Percentiles rank a stretch among this genome's conserved stretches.
Evolutionary conservation across 2,113 vertebrate species (phyloP).

Genomic region (Turdus rufiventris): DNA sequence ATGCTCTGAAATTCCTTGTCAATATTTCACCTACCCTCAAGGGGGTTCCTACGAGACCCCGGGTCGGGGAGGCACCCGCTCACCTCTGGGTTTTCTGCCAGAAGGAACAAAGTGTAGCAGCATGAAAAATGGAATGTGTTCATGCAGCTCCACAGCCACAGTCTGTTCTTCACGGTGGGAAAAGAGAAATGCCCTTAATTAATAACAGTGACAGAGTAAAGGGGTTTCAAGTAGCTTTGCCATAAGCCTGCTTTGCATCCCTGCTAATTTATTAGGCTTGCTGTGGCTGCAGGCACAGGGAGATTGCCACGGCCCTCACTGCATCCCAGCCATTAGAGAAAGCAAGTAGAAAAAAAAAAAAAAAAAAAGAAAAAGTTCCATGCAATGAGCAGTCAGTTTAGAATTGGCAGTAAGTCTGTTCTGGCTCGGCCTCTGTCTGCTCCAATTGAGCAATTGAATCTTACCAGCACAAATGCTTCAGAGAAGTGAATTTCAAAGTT

Average conservation of each 20-base stretch:
- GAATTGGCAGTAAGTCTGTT: background rate
- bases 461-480: background rate
- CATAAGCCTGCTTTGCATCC: background rate
- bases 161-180: background rate
- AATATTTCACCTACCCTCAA: rapidly evolving
- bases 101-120: background rate
- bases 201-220: background rate
- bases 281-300: background rate
- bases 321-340: background rate
- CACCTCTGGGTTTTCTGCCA: background rate
- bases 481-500: background rate
- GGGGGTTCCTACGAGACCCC: rapidly evolving
- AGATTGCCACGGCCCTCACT: background rate
- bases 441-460: background rate
- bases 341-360: background rate
- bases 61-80: rapidly evolving
- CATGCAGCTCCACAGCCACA: background rate
- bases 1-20: background rate
- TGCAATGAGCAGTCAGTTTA: background rate
- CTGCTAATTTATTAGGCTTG: rapidly evolving
- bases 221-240: background rate
- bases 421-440: background rate
- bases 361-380: background rate
- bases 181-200: background rate
- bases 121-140: background rate